Evolutionary conservation across 2,113 vertebrate species (phyloP), one percentile per base, ranked within the genome.

Genomic region (Ceratotherium simum): DNA sequence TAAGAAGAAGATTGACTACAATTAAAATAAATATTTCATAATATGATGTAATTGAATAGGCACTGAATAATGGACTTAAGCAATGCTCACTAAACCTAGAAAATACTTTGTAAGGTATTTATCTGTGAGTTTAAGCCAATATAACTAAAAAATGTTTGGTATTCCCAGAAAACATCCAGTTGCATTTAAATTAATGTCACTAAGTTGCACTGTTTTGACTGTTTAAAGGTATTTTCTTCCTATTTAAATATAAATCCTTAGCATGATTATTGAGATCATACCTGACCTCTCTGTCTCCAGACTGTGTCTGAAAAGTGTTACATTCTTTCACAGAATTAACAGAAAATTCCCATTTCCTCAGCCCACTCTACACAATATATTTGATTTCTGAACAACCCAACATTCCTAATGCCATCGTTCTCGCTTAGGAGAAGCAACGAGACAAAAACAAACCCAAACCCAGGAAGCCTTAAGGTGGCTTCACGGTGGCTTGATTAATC

Each of bases 11-110:
- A n/a, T 42, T 54, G 3, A 79, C 31, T 90, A 48, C 2, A 78
- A 36, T 69, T 84, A 6, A 31, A 65, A 39, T 67, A 92, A 92
- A 54, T 91, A 65, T 73, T 80, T 96, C 46, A 95, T 85, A 54
- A 21, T 51, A 56, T 64, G 11, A 72, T 87, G 29, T 75, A 64
- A 86, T 39, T 86, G n/a, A 70, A 31, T 33, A 84, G 27, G 7
- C 73, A 11, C 54, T 86, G 64, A 86, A 79, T 70, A 91, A 58
- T 82, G 11, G 21, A 42, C 91, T 65, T 42, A 4, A 4, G 85
- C 33, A 83, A 39, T 73, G 5, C 6, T 83, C n/a, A 51, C 48
- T 73, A 85, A 85, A 83, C 7, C 58, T 86, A 70, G 33, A 87
- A 79, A 31, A 95, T 39, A 75, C 1, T 36, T 1, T 65, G 21